Percentiles rank a stretch among this genome's conserved stretches.
These are phyloP conservation scores for Drosophila santomea DNA, from an alignment of 1,140 invertebrate genomes.

Conservation along the genomic window DNA sequence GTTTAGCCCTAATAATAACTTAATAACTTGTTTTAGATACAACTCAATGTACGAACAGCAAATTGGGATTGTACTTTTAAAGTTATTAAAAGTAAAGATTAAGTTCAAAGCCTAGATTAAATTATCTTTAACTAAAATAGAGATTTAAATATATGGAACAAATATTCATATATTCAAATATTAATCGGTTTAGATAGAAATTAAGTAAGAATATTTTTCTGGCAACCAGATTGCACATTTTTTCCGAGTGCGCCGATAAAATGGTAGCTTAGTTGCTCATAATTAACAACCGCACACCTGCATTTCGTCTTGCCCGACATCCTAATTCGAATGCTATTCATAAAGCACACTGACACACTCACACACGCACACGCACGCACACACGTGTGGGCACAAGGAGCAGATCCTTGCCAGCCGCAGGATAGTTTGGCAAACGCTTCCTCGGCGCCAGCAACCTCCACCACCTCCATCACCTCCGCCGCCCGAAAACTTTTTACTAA, in stretches of 20 bases:
- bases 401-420: conserved; percentile 71
- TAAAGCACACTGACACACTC: conserved; percentile 37
- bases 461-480: conserved; percentile 20
- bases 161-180: no score
- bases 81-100: no score
- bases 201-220: no score
- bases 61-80: no score
- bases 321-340: conserved; percentile 75
- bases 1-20: no score
- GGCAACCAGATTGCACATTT: no score
- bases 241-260: conserved; percentile 4
- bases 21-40: no score
- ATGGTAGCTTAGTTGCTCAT: conserved; percentile 45
- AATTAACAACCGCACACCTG: conserved; percentile 56
- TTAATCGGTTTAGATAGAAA: no score
- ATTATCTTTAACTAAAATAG: no score
- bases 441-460: conserved; percentile 8
- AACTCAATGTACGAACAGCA: no score
- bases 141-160: no score
- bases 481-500: conserved; percentile 78
- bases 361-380: not conserved
- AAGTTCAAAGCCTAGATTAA: no score
- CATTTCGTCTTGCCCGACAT: conserved; percentile 51
- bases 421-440: conserved; percentile 60
- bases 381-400: conserved; percentile 9